A percentile compares a stretch with the other conserved stretches of the same genome.
These are phyloP conservation scores for Antitype chi DNA, from an alignment of 2,888 invertebrate species.

Conservation along the genomic window DNA sequence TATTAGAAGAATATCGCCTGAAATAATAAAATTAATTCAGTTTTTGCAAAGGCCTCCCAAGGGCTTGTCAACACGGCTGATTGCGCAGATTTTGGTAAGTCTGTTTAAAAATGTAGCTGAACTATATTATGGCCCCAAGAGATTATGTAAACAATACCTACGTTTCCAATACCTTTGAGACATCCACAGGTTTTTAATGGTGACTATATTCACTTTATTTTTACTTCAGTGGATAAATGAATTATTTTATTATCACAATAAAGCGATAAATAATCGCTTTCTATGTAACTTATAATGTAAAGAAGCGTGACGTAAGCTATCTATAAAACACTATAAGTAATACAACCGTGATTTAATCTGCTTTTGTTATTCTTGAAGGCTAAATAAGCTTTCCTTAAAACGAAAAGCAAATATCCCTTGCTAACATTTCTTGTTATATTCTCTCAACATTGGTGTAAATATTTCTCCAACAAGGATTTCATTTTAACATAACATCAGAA, in stretches of 20 bases:
- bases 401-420: neutral
- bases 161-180: too few relatives aligned
- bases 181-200: too few relatives aligned
- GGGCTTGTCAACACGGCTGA: slow-evolving; percentile 56
- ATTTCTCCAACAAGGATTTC: slow-evolving; percentile 23
- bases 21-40: neutral
- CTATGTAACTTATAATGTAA: neutral
- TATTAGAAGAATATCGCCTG: neutral
- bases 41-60: slow-evolving; percentile 28
- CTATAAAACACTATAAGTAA: neutral
- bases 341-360: neutral
- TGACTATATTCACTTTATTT: neutral
- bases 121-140: neutral
- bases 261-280: neutral
- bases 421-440: slow-evolving; percentile 7
- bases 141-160: neutral
- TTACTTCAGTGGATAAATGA: too few relatives aligned
- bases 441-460: slow-evolving; percentile 7
- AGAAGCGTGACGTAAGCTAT: too few relatives aligned
- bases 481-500: slow-evolving; percentile 21
- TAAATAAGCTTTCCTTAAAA: neutral
- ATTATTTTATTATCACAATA: neutral
- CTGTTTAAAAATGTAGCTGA: neutral
- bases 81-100: slow-evolving; percentile 64
- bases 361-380: neutral